phyloP scores from a whole-genome alignment of 2,888 invertebrate species.

The Dicyrtomina minuta region DNA sequence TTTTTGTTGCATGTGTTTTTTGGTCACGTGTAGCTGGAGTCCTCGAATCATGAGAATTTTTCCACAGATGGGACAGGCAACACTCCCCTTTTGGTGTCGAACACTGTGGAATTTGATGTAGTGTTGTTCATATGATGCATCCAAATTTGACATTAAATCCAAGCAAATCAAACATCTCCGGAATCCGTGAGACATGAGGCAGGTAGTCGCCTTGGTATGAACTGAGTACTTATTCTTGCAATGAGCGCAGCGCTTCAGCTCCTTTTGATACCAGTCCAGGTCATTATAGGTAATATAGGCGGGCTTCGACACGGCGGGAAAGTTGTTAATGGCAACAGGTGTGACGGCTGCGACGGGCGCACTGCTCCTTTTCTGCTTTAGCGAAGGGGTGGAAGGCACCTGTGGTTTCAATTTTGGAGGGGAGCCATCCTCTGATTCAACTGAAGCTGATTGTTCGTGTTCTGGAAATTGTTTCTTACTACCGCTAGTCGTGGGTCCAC shows the following conservation, averaged over 20 bases:
- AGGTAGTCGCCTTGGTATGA: slow-evolving; percentile 20
- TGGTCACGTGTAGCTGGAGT: slow-evolving; percentile 18
- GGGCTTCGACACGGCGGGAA: slow-evolving; percentile 15
- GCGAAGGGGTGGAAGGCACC: neutral
- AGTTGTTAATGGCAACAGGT: neutral
- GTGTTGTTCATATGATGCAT: slow-evolving; percentile 28
- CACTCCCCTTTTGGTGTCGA: slow-evolving; percentile 3
- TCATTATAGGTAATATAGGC: slow-evolving; percentile 10
- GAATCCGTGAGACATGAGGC: slow-evolving; percentile 26
- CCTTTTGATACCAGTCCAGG: slow-evolving; percentile 20
- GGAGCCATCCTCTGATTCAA: slow-evolving; percentile 13
- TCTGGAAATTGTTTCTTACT: too few species aligned
- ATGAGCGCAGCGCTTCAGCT: slow-evolving; percentile 25
- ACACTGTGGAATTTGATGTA: slow-evolving; percentile 21
- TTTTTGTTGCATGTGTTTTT: slow-evolving; percentile 13
- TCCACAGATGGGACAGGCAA: slow-evolving; percentile 27
- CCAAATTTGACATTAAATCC: slow-evolving; percentile 26
- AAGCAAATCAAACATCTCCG: slow-evolving; percentile 30
- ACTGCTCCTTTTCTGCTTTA: neutral
- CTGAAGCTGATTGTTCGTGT: neutral
- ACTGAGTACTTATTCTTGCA: slow-evolving; percentile 8
- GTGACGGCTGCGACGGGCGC: neutral
- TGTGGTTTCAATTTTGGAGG: slow-evolving; percentile 15
- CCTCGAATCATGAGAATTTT: slow-evolving; percentile 10
- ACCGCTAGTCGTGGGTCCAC: too few species aligned